Conservation (phyloP, 2,113 vertebrate species). For the Oxyura jamaicensis region DNA sequence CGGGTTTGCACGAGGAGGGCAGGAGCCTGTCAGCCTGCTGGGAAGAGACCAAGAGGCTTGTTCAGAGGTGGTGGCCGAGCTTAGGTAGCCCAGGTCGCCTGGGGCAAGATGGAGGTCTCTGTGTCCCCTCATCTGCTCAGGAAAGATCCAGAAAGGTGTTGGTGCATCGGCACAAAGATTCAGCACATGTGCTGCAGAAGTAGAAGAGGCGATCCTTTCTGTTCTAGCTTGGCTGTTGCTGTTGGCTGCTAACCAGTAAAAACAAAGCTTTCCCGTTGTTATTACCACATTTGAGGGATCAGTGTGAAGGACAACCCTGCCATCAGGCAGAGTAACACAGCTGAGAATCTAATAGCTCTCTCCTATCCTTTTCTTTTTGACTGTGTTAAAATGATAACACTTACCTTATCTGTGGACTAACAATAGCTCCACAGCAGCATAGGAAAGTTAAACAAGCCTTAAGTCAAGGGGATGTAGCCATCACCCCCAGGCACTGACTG, state of each 20-base stretch:
- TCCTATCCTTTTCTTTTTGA: neutral
- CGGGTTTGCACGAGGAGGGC: neutral
- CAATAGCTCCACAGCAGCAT: neutral
- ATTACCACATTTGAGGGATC: neutral
- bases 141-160: neutral
- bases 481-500: neutral
- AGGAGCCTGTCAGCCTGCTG: neutral
- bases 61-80: neutral
- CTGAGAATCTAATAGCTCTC: neutral
- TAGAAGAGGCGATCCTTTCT: neutral
- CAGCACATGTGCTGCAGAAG: neutral
- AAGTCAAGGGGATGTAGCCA: neutral
- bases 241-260: slow-evolving; percentile 17
- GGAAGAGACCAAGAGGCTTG: neutral
- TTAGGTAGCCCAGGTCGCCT: neutral
- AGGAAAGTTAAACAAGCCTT: slow-evolving; percentile 42
- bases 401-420: slow-evolving; percentile 36
- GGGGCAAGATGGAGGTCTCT: neutral
- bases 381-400: neutral
- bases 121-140: neutral
- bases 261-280: slow-evolving; percentile 9
- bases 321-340: neutral
- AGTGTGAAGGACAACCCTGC: slow-evolving; percentile 12
- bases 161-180: neutral
- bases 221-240: neutral